Percentiles rank a stretch among this genome's conserved stretches.
phyloP scores from a whole-genome alignment of 2,113 vertebrate genomes.

The Diglossa brunneiventris region DNA sequence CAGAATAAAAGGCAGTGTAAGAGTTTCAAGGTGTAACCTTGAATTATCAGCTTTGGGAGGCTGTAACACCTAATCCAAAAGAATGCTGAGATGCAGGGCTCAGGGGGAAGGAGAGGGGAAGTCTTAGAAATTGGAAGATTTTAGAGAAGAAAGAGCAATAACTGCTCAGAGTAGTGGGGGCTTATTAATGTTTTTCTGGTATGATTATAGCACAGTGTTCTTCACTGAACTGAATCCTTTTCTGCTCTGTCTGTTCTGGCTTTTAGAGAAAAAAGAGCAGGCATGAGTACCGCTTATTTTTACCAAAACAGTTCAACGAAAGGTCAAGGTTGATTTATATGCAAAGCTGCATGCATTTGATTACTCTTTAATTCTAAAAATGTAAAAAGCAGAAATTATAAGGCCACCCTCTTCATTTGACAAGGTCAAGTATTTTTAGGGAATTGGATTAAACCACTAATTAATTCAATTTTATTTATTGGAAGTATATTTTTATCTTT shows the following conservation, averaged over 20 bases:
- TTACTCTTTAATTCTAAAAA: conserved; percentile 62
- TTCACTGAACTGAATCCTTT: conserved; percentile 26
- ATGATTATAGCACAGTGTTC: conserved; percentile 14
- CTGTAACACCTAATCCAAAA: conserved; percentile 30
- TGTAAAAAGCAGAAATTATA: conserved; percentile 59
- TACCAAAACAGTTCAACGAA: conserved; percentile 49
- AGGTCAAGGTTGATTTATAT: conserved; percentile 67
- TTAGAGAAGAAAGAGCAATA: conserved; percentile 47
- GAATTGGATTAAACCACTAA: conserved; percentile 64
- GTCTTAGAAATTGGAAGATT: conserved; percentile 4
- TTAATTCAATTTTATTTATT: conserved; percentile 69
- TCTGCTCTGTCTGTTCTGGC: conserved; percentile 38
- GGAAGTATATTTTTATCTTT: conserved; percentile 52
- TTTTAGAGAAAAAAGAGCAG: conserved; percentile 56
- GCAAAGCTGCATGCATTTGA: conserved; percentile 49
- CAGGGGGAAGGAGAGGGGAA: not conserved
- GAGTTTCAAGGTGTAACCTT: conserved; percentile 50
- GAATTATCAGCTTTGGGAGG: conserved; percentile 47
- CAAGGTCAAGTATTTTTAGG: conserved; percentile 63
- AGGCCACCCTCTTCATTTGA: conserved; percentile 50
- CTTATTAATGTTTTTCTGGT: conserved; percentile 38
- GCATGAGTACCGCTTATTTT: conserved; percentile 47
- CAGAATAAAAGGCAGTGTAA: conserved; percentile 15
- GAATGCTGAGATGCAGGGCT: conserved; percentile 14
- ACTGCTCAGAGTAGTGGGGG: not conserved